Base-by-base conservation (phyloP, 2,113 vertebrate species). In the Odontophorus gujanensis region DNA sequence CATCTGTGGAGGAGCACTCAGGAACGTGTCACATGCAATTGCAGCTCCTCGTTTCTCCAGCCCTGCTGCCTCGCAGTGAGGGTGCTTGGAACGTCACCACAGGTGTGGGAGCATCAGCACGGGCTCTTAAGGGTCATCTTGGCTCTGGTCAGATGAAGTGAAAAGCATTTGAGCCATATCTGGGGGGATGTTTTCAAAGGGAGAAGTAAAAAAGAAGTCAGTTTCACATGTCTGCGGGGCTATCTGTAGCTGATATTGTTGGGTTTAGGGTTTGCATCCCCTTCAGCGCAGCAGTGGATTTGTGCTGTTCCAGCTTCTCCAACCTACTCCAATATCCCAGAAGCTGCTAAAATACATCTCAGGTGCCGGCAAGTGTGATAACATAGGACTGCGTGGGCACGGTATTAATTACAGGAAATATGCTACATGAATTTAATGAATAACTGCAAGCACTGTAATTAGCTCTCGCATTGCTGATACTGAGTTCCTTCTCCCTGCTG, bases 1-100 rank as follows among this genome's bases (percentile, higher is more conserved):
- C 92, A 50, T 81, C 92, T 67, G 79, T 38, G 91, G 95, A 91
- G 85, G 94, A 95, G 63, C 73, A 81, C 66, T 78, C 87, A 43
- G 83, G 76, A 80, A 94, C 9, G 45, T 76, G 92, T 94, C 96
- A 66, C 85, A 86, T 95, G 43, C 75, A 53, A 72, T 93, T 55
- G 50, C 28, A 13, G 22, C 26, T 59, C 51, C 11, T 77, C 55
- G 5, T 77, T 87, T 94, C 88, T 92, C 19, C 32, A 25, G 14
- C 58, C 51, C 81, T 62, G 38, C 47, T 11, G 36, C 59, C 59
- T 59, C 8, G 58, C 51, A 26, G 94, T 91, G 50, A 73, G 55
- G 90, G 91, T 26, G 50, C 25, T 28, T 30, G 51, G 51, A 30
- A 30, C 51, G 15, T 30, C 51, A 8, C 2, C 15, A 16, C 9